phyloP scores from a whole-genome alignment of 2,888 invertebrate species.

The Pseudococcus viburni region DNA sequence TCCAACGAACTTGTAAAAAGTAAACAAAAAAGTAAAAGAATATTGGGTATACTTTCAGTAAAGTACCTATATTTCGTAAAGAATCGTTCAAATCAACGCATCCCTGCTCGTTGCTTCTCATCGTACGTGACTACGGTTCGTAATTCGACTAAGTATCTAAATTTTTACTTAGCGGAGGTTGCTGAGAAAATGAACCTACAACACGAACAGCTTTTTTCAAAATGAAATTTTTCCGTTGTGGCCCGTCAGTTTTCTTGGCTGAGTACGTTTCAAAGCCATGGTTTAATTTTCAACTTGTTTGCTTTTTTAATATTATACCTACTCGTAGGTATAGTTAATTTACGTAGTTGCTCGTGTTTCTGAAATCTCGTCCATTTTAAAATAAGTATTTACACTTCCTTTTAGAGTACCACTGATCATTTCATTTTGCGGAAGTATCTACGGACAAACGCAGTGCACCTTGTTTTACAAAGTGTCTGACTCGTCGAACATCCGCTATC shows the following conservation, averaged over 20 bases:
- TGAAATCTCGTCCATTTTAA: conserved; percentile 12
- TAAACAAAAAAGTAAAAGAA: too few species aligned
- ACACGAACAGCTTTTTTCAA: too few species aligned
- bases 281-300: background rate
- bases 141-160: too few species aligned
- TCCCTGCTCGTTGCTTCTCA: too few species aligned
- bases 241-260: background rate
- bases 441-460: background rate
- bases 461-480: conserved; percentile 27
- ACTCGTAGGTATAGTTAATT: background rate
- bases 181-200: too few species aligned
- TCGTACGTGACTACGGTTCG: too few species aligned
- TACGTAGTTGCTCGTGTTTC: background rate
- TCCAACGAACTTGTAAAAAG: too few species aligned
- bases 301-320: conserved; percentile 6
- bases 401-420: conserved; percentile 30
- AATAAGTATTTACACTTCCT: conserved; percentile 14
- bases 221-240: background rate
- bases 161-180: too few species aligned
- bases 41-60: background rate
- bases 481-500: conserved; percentile 53
- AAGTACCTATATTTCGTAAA: too few species aligned
- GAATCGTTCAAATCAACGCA: too few species aligned
- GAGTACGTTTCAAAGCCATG: background rate
- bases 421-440: conserved; percentile 33